Base-by-base conservation (phyloP, 2,888 invertebrate genomes). In the Macrostomum cliftonense region DNA sequence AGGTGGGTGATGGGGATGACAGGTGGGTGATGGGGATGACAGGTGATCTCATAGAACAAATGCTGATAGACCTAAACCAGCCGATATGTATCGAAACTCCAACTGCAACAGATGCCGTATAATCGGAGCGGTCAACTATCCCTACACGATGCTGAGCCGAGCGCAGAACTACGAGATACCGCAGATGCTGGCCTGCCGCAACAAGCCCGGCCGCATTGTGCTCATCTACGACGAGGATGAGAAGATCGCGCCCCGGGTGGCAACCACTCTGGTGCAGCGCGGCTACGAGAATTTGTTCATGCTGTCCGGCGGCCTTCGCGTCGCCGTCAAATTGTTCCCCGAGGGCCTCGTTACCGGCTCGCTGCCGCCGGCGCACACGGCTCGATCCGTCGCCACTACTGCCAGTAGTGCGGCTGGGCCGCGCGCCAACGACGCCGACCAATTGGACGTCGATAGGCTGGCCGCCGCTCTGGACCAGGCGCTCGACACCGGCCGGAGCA, bases 231-330 rank as follows among this genome's bases (percentile, higher is more conserved):
- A 74, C 56, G 70, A 73, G 40, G 70, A 69, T 55, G 74, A 74
- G 56, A 61, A 60, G 17, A 49, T 68, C 14, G 69, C 70, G 2
- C 64, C 66, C 5, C 52, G 58, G 16, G 68, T 65, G 13, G 70
- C 70, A 1, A 64, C 70, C 2, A 72, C 71, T 1, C 55, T 74
- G 45, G 67, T 71, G 1, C 65, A 74, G 58, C 58, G 74, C 46
- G 73, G 73, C 1, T 74, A 74, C 55, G 71, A 71, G 46, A 74
- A 74, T 56, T 55, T 73, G 12, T 73, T 71, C 57, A 57, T 74
- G 57, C 58, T 74, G n/a, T 71, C 73, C 44, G 74, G 74, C 51
- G 74, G 74, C 65, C 55, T 70, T 57, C 65, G 63, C 52, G 60
- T 69, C 40, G 67, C 67, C 1, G 56, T 56, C 52, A 62, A 63